Conservation (phyloP, 2,797 vertebrate species). For the Fistularia commersonii region DNA sequence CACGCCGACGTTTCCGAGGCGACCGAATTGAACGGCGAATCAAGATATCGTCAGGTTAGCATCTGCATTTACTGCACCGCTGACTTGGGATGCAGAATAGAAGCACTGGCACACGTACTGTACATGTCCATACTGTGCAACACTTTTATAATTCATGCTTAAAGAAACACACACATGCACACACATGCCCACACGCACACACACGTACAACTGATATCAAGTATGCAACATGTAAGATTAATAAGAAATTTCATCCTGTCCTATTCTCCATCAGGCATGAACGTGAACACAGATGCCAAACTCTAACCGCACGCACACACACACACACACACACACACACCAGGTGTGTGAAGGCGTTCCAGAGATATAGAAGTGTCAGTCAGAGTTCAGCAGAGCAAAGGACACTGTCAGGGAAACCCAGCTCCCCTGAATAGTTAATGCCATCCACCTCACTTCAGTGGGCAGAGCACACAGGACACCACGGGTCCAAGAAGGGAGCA, state of each 20-base stretch:
- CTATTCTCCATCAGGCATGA: slow-evolving; percentile 21
- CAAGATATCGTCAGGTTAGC: no score
- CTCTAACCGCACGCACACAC: slow-evolving; percentile 12
- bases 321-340: slow-evolving; percentile 16
- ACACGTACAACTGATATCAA: background rate
- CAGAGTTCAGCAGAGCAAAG: slow-evolving; percentile 57
- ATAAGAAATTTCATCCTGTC: slow-evolving; percentile 45
- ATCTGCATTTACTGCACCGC: no score
- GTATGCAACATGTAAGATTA: slow-evolving; percentile 34
- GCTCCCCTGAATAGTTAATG: slow-evolving; percentile 71
- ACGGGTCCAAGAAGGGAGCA: no score
- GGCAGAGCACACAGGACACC: slow-evolving; percentile 56
- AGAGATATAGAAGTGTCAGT: slow-evolving; percentile 57
- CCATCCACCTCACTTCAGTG: slow-evolving; percentile 51
- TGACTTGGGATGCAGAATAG: no score
- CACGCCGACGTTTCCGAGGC: no score
- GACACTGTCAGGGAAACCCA: slow-evolving; percentile 54
- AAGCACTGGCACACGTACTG: no score
- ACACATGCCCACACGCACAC: slow-evolving; percentile 3
- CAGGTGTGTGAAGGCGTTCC: slow-evolving; percentile 32
- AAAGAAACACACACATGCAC: slow-evolving; percentile 5
- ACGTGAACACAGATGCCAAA: slow-evolving; percentile 3
- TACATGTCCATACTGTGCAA: no score
- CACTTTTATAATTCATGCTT: background rate
- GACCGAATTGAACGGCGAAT: no score